Evolutionary conservation across 2,113 vertebrate genomes (phyloP), one percentile per base, ranked within the genome.

Genomic region (Psophia crepitans): DNA sequence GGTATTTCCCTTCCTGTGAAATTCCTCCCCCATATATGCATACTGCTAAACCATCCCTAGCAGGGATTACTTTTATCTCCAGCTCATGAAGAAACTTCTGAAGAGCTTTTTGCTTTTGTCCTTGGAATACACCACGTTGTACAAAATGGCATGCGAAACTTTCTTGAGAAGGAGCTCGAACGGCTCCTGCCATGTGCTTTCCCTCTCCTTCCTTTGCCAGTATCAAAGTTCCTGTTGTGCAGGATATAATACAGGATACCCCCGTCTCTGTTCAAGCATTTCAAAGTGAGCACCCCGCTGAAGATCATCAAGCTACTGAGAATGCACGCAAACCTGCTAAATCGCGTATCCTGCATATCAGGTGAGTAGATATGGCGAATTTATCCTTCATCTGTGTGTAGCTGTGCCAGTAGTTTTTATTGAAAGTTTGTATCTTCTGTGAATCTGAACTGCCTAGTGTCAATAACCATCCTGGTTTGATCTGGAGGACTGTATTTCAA

Each of bases 1-100:
- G 92, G 97, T 97, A 96, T 97, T 97, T 97, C 96, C 95, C 96
- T 95, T 97, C 74, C 74, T 97, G 92, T 97, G 95, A 97, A 97
- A 95, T 97, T 96, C 96, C 92, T 97, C 89, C 94, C 84, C 97
- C 95, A 80, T 87, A 82, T 85, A 90, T 94, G 94, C 94, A 92
- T 87, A 51, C 89, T 94, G 86, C 84, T 96, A 92, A 97, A 95
- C 94, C 77, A 91, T 94, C 87, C 95, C 92, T 97, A 87, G 77
- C 92, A 97, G 92, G 95, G 94, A 95, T 97, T 95, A 89, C 84
- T 97, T 97, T 97, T 92, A 97, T 96, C 96, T 96, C 70, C 66
- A 82, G 73, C 89, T 96, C 92, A 82, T 82, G 96, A 87, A 91
- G 89, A 87, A 93, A 92, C 90, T 92, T 97, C 80, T 94, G 94